Evolutionary conservation across 2,888 invertebrate genomes (phyloP).

Genomic region (Conus canariensis): DNA sequence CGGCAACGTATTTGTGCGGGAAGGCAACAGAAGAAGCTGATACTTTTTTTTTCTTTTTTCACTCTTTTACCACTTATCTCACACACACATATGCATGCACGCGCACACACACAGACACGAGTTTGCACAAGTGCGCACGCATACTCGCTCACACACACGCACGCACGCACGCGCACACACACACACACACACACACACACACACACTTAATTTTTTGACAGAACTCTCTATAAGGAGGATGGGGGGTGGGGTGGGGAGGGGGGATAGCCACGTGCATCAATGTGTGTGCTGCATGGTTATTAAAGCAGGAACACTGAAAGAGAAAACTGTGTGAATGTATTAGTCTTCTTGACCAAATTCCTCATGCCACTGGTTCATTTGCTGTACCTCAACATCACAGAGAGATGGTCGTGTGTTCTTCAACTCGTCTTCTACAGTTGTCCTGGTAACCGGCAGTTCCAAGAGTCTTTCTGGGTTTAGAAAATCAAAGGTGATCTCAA

Average conservation of each 20-base stretch:
- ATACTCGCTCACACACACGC: neutral
- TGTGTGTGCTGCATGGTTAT: too few relatives aligned
- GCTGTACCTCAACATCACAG: neutral
- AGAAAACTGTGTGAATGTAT: neutral
- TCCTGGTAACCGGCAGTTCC: neutral
- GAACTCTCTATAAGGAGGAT: neutral
- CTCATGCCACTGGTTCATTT: slow-evolving; percentile 11
- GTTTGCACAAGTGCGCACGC: neutral
- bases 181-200: slow-evolving; percentile 11
- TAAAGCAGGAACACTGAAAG: neutral
- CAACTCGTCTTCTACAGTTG: neutral
- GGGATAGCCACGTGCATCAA: too few relatives aligned
- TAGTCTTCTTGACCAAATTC: slow-evolving; percentile 16
- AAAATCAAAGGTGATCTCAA: slow-evolving; percentile 11
- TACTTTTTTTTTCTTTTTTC: too few relatives aligned
- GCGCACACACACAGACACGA: neutral
- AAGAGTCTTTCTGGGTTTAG: neutral
- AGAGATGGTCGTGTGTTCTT: neutral
- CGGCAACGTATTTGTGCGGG: too few relatives aligned
- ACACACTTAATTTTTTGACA: neutral
- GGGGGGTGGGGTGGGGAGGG: neutral
- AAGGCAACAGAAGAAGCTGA: neutral
- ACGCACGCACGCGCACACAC: neutral
- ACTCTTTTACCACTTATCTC: too few relatives aligned
- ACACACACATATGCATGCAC: too few relatives aligned